These are phyloP conservation scores for Neoaliturus tenellus DNA, from an alignment of 2,888 invertebrate species.

Conservation along the genomic window DNA sequence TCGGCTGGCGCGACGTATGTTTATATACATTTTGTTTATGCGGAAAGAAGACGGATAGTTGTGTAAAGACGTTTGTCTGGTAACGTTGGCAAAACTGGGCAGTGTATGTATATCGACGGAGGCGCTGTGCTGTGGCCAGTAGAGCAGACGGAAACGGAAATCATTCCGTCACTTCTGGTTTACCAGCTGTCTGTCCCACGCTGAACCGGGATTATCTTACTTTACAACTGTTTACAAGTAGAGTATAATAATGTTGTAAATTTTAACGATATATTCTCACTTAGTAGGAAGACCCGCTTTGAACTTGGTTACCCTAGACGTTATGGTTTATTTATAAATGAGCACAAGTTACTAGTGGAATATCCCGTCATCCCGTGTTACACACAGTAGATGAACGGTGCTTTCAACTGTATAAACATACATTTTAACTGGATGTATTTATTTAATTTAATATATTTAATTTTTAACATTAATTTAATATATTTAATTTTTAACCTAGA, in stretches of 20 bases:
- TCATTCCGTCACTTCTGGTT: neutral
- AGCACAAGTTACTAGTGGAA: too few relatives aligned
- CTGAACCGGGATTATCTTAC: neutral
- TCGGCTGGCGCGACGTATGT: neutral
- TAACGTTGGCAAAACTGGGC: neutral
- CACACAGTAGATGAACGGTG: too few relatives aligned
- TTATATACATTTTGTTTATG: neutral
- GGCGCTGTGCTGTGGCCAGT: neutral
- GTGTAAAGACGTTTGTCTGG: neutral
- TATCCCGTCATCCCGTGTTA: too few relatives aligned
- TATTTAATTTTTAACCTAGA: too few relatives aligned
- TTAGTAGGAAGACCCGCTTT: too few relatives aligned
- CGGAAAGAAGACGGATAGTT: neutral
- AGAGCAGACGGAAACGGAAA: neutral
- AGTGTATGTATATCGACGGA: neutral
- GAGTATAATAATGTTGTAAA: neutral
- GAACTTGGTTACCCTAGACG: too few relatives aligned
- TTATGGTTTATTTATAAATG: too few relatives aligned
- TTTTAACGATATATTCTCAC: neutral
- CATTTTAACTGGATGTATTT: too few relatives aligned
- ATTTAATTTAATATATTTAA: too few relatives aligned
- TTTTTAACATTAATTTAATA: too few relatives aligned
- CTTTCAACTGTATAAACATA: too few relatives aligned
- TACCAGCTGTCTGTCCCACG: neutral
- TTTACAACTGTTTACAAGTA: neutral